Conservation (phyloP, 1,140 invertebrate genomes). For the Oscheius sp. region DNA sequence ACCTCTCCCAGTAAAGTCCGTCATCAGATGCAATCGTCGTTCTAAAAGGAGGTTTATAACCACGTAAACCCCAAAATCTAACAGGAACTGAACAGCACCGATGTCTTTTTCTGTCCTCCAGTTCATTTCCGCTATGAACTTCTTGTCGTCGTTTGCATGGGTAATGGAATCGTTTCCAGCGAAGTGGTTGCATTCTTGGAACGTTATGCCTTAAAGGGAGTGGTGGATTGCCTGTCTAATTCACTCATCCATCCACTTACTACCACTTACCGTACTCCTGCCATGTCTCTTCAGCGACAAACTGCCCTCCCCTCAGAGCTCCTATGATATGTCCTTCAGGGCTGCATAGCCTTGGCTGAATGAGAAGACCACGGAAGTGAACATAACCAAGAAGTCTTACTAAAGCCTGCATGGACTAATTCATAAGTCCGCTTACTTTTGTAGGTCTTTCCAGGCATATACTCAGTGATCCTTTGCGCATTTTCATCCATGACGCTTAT, state of each 20-base stretch:
- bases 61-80: conserved; percentile 17
- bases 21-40: conserved; percentile 35
- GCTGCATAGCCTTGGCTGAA: conserved; percentile 41
- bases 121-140: conserved; percentile 38
- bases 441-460: conserved; percentile 42
- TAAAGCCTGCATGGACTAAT: conserved; percentile 19
- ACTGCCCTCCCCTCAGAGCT: conserved; percentile 38
- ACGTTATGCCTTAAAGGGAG: conserved; percentile 28
- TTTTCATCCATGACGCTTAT: conserved; percentile 33
- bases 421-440: conserved; percentile 25
- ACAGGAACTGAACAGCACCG: conserved; percentile 45
- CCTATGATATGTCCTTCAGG: conserved; percentile 40
- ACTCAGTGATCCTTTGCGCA: conserved; percentile 24
- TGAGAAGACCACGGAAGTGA: conserved; percentile 41
- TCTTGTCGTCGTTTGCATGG: conserved; percentile 37
- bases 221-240: too few relatives aligned
- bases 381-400: conserved; percentile 41
- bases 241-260: too few relatives aligned
- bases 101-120: conserved; percentile 38
- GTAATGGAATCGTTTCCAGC: conserved; percentile 35
- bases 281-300: conserved; percentile 41
- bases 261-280: conserved; percentile 26
- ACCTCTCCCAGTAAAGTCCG: conserved; percentile 41
- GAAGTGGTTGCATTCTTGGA: conserved; percentile 34
- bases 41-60: conserved; percentile 22